Conservation (phyloP, 2,113 vertebrate species). For the Saccopteryx bilineata region DNA sequence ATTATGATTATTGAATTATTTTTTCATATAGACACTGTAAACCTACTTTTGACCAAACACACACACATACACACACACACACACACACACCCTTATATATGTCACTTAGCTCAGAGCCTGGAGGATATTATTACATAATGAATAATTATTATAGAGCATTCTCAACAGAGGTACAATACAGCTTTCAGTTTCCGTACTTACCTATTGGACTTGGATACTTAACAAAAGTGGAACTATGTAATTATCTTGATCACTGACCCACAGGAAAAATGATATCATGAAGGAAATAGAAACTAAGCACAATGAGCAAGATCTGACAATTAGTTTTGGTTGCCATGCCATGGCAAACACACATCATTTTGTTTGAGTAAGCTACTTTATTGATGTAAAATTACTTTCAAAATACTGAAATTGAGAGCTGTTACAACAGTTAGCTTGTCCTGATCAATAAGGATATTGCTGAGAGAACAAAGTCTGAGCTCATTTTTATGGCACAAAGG, state of each 20-base stretch:
- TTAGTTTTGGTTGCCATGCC: not conserved
- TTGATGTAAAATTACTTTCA: slow-evolving; percentile 11
- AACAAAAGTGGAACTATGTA: not conserved
- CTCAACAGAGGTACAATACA: not conserved
- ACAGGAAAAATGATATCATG: not conserved
- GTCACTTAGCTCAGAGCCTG: not conserved
- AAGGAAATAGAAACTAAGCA: not conserved
- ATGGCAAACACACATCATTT: not conserved
- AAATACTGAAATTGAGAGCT: slow-evolving; percentile 16
- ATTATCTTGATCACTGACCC: not conserved
- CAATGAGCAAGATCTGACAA: not conserved
- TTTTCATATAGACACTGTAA: no score
- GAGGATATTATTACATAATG: not conserved
- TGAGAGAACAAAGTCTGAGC: not conserved
- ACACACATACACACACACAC: not conserved
- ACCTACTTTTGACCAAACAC: no score
- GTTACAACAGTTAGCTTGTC: not conserved
- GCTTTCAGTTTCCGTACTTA: not conserved
- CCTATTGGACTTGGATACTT: slow-evolving; percentile 1
- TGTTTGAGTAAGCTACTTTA: not conserved
- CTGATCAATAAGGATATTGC: not conserved
- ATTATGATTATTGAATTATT: no score
- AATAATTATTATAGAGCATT: not conserved
- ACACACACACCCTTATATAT: not conserved
- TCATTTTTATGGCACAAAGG: not conserved